Percentiles rank a stretch among this genome's conserved stretches.
These are phyloP conservation scores for Paraescarpia echinospica DNA, from an alignment of 1,140 invertebrate genomes.

Conservation along the genomic window DNA sequence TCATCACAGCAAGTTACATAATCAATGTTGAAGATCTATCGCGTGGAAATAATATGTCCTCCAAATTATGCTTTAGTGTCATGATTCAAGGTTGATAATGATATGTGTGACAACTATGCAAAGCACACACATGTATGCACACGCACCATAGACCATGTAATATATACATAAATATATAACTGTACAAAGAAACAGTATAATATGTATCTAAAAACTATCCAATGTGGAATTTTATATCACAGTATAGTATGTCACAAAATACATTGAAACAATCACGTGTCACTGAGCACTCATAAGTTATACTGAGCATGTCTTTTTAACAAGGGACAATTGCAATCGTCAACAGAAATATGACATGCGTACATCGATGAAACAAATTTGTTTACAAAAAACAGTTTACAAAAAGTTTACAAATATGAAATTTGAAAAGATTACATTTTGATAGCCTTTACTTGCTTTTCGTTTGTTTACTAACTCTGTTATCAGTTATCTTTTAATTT, in stretches of 20 bases:
- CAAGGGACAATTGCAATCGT: not conserved
- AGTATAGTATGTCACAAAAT: not conserved
- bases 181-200: slow-evolving; percentile 17
- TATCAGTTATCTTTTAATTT: not conserved
- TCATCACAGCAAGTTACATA: not conserved
- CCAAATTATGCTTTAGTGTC: not conserved
- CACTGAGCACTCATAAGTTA: not conserved
- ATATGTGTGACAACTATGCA: not conserved
- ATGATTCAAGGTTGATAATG: not conserved
- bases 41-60: not conserved
- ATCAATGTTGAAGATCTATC: not conserved
- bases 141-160: slow-evolving; percentile 8
- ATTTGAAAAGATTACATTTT: not conserved
- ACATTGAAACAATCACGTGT: not conserved
- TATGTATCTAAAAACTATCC: not conserved
- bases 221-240: not conserved
- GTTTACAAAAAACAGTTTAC: not conserved
- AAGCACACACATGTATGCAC: not conserved
- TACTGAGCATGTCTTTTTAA: not conserved
- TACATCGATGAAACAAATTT: not conserved
- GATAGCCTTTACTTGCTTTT: not conserved
- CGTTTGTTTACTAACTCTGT: not conserved
- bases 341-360: not conserved
- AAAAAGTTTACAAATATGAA: not conserved
- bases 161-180: slow-evolving; percentile 19